Conservation (phyloP, 2,888 invertebrate species). For the Amorpha juglandis region DNA sequence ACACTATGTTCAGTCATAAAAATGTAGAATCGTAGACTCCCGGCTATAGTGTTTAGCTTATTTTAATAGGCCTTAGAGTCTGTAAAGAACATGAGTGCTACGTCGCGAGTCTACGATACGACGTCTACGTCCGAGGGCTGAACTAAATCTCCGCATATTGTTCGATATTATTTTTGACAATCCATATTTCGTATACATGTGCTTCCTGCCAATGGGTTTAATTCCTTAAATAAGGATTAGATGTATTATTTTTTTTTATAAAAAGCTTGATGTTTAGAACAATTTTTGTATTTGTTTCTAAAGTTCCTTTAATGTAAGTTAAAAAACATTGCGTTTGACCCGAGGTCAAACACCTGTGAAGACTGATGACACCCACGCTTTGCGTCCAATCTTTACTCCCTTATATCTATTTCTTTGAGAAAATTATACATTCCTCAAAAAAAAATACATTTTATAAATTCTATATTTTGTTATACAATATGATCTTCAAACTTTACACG, state of each 20-base stretch:
- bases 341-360: conserved; percentile 11
- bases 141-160: not conserved
- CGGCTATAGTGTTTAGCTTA: not conserved
- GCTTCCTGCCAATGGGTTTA: conserved; percentile 13
- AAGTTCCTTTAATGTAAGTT: not conserved
- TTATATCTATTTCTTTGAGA: conserved; percentile 12
- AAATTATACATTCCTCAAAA: conserved; percentile 18
- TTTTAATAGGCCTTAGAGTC: not conserved
- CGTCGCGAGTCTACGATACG: conserved; percentile 19
- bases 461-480: conserved; percentile 5
- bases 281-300: conserved; percentile 9
- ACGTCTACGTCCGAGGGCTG: conserved; percentile 24
- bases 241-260: not conserved
- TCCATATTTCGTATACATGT: not conserved
- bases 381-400: conserved; percentile 20
- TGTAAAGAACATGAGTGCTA: conserved; percentile 12
- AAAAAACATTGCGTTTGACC: conserved; percentile 8
- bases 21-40: conserved; percentile 63
- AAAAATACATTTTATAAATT: conserved; percentile 2
- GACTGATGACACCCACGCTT: conserved; percentile 23
- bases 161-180: not conserved
- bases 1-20: conserved; percentile 77
- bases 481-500: conserved; percentile 16
- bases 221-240: not conserved
- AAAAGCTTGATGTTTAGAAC: conserved; percentile 7